These are phyloP conservation scores for Chionis minor DNA, from an alignment of 2,113 vertebrate species.

Conservation along the genomic window DNA sequence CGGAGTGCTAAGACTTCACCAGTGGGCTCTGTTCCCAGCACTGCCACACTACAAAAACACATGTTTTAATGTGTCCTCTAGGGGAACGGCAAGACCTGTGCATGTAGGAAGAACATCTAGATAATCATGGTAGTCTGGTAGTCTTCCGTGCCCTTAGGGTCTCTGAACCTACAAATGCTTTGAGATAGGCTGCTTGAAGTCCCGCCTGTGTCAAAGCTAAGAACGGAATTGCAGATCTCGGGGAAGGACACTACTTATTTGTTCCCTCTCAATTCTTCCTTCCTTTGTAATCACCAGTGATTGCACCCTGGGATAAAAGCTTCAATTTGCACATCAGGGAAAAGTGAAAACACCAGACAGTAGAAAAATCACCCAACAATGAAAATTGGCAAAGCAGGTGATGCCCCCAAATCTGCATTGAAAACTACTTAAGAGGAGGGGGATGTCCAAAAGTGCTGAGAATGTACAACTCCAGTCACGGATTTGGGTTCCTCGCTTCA, in stretches of 20 bases:
- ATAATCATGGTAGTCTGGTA: background rate
- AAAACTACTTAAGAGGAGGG: background rate
- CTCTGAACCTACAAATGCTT: background rate
- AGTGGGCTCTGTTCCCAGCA: background rate
- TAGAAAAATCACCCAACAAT: background rate
- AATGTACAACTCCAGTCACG: background rate
- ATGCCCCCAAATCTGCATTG: background rate
- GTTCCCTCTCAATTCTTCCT: background rate
- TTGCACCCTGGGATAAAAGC: background rate
- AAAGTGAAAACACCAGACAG: background rate
- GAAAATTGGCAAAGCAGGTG: background rate
- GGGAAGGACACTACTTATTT: background rate
- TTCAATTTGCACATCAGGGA: background rate
- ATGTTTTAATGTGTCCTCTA: background rate
- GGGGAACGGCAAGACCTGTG: background rate
- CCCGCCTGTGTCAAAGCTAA: background rate
- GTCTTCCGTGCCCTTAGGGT: background rate
- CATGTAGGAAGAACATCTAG: background rate
- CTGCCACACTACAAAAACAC: background rate
- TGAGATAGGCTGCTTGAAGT: background rate
- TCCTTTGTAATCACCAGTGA: background rate
- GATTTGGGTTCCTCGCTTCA: background rate
- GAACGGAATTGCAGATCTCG: background rate
- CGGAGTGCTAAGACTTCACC: background rate
- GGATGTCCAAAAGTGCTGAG: background rate